Evolutionary conservation across 2,888 invertebrate species (phyloP).

Genomic region (Nomada goodeniana): DNA sequence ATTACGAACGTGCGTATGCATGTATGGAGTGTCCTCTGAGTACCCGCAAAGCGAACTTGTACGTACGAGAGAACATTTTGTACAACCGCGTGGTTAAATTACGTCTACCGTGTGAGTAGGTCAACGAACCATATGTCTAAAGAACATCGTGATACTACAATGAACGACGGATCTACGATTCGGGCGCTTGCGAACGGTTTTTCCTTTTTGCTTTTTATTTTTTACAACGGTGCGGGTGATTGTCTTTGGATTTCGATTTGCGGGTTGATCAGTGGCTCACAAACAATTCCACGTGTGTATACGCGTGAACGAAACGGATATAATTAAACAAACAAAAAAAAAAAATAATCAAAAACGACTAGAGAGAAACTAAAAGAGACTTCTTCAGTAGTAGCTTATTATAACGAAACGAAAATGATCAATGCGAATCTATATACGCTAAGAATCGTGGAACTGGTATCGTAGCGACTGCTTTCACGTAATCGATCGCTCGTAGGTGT

Average conservation of each 20-base stretch:
- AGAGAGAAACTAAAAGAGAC: conserved; percentile 49
- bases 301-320: conserved; percentile 9
- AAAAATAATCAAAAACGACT: conserved; percentile 26
- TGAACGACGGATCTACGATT: conserved; percentile 34
- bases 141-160: conserved; percentile 34
- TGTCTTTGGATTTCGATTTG: conserved; percentile 66
- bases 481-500: conserved; percentile 57
- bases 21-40: conserved; percentile 26
- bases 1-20: conserved; percentile 5
- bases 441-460: conserved; percentile 43
- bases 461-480: conserved; percentile 46
- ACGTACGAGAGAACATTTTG: conserved; percentile 47
- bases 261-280: conserved; percentile 47
- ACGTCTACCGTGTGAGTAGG: conserved; percentile 34
- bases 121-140: conserved; percentile 33
- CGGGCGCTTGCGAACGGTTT: conserved; percentile 4
- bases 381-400: conserved; percentile 11
- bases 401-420: conserved; percentile 29
- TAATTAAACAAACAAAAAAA: not conserved
- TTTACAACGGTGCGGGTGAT: conserved; percentile 64
- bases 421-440: conserved; percentile 15
- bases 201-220: not conserved
- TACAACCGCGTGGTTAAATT: conserved; percentile 40
- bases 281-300: conserved; percentile 44
- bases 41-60: conserved; percentile 57